Conservation (phyloP, 2,888 invertebrate species). For the Sicus ferrugineus region DNA sequence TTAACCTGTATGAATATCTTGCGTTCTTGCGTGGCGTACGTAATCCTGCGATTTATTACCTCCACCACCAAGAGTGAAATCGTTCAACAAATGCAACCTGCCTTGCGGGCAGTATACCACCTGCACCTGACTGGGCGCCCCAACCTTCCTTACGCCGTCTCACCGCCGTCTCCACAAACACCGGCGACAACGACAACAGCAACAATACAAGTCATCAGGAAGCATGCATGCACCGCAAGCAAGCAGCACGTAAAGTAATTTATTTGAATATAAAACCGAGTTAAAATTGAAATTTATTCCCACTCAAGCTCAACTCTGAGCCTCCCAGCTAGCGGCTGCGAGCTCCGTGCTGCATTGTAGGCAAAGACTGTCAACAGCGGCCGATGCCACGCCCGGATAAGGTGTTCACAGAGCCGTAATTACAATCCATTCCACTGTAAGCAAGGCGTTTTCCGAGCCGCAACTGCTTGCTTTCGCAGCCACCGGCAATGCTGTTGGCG, state of each 20-base stretch:
- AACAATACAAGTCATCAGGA: neutral
- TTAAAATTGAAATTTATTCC: conserved; percentile 30
- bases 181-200: neutral
- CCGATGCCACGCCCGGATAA: neutral
- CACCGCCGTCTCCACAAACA: neutral
- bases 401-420: conserved; percentile 30
- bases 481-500: conserved; percentile 31
- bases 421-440: conserved; percentile 28
- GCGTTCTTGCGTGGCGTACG: conserved; percentile 31
- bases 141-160: neutral
- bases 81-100: neutral
- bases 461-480: conserved; percentile 33
- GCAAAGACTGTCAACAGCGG: neutral
- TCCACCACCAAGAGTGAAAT: conserved; percentile 33
- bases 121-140: neutral
- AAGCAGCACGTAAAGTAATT: conserved; percentile 11
- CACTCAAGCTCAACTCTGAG: conserved; percentile 10
- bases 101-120: neutral
- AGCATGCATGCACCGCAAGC: neutral
- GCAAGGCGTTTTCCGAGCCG: conserved; percentile 31
- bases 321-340: neutral
- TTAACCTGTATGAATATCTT: neutral
- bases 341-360: neutral
- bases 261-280: neutral
- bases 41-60: conserved; percentile 40